Base-by-base conservation (phyloP, 2,113 vertebrate species). In the Takifugu bimaculatus region DNA sequence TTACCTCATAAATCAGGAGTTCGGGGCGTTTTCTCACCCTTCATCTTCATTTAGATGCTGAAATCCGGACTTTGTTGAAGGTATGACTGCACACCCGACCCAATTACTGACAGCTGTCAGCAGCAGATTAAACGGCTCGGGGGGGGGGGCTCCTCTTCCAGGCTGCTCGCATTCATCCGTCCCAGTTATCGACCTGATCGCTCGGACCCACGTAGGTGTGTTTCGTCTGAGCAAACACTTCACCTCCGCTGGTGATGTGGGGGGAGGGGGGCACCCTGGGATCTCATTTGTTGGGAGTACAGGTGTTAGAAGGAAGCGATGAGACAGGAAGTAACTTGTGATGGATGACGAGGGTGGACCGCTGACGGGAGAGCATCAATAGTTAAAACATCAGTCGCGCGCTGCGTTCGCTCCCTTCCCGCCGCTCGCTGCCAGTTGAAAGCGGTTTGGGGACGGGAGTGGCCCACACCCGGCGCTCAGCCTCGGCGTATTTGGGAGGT, bases 271-370 rank as follows among this genome's bases (percentile, higher is more conserved):
- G 70, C 74, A 81, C 74, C 87, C 32, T 74, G 87, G 87, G 85
- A 87, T 62, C 83, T 87, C 77, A 83, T 88, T 87, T 88, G 85
- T 86, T 74, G 65, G 70, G 75, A 71, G 78, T 78, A 59, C 82
- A 85, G 83, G 77, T 85, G 80, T 75, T 63, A 77, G 73, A 57
- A 72, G 58, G 63, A 68, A 45, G 70, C 72, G 60, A 51, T 50
- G 71, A 82, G 83, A 71, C 81, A 65, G 74, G 74, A 55, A 58
- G 53, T 61, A 74, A 68, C 64, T 44, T 49, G 75, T 83, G 81
- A 83, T 87, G 73, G 79, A 87, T 85, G 80, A 75, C 63, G 72
- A 72, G 65, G 60, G 67, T 76, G 61, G 79, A 82, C 75, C 54
- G 2, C 55, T 82, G 82, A 82, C 79, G 56, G 75, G 63, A 71